These are phyloP conservation scores for Bradypodion pumilum DNA, from an alignment of 2,797 vertebrate genomes.

Conservation along the genomic window DNA sequence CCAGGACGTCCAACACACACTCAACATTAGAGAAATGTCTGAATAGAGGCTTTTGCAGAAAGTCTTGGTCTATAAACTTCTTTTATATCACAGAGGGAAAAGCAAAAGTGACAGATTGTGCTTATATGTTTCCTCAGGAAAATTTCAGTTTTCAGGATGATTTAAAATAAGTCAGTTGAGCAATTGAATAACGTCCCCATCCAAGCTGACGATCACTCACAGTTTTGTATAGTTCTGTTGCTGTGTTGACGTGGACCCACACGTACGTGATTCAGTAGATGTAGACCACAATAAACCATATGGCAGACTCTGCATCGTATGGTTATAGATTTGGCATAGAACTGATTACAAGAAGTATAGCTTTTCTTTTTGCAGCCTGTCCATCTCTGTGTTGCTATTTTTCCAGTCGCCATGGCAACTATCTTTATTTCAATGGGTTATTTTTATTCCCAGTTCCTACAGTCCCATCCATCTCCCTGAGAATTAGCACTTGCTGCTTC, in stretches of 20 bases:
- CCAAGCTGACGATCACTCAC: not conserved
- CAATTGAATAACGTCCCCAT: slow-evolving; percentile 7
- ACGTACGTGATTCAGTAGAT: not conserved
- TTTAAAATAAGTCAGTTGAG: not conserved
- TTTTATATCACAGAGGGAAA: not conserved
- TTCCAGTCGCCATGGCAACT: slow-evolving; percentile 33
- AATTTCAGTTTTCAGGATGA: not conserved
- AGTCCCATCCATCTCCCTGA: slow-evolving; percentile 34
- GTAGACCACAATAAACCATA: not conserved
- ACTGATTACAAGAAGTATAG: slow-evolving; percentile 9
- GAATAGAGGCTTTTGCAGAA: not conserved
- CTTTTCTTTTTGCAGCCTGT: slow-evolving; percentile 10
- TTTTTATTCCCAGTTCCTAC: slow-evolving; percentile 37
- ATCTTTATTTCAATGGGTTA: slow-evolving; percentile 33
- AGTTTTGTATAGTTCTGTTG: not conserved
- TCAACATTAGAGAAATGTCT: not conserved
- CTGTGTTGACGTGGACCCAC: not conserved
- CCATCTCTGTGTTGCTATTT: slow-evolving; percentile 25
- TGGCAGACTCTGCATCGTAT: not conserved
- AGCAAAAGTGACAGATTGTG: not conserved
- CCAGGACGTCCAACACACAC: not conserved
- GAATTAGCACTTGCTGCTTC: slow-evolving; percentile 25
- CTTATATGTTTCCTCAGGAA: not conserved
- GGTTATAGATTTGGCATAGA: slow-evolving; percentile 1
- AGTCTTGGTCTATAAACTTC: not conserved